Evolutionary conservation across 2,888 invertebrate genomes (phyloP).

Genomic region (Nezara viridula): DNA sequence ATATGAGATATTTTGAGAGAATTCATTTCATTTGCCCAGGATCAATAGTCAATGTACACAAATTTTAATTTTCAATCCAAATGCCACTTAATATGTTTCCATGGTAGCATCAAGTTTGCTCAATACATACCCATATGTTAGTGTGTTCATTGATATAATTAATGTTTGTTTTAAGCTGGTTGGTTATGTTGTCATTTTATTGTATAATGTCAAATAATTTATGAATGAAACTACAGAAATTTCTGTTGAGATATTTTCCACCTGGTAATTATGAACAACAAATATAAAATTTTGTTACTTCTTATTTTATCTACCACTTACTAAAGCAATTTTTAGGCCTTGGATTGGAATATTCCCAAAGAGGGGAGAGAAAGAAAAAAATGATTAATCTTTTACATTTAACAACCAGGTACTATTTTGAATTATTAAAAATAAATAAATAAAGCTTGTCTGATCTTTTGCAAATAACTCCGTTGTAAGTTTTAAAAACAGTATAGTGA

Average conservation of each 20-base stretch:
- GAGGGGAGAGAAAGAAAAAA: slow-evolving; percentile 74
- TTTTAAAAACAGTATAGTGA: too few species aligned
- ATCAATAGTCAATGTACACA: too few species aligned
- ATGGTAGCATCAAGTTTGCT: not conserved
- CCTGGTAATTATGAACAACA: slow-evolving; percentile 72
- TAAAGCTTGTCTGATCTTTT: too few species aligned
- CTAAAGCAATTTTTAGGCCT: slow-evolving; percentile 71
- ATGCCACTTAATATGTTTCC: not conserved
- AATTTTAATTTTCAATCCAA: not conserved
- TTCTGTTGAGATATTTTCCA: slow-evolving; percentile 80
- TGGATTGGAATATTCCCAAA: slow-evolving; percentile 75
- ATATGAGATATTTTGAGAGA: too few species aligned
- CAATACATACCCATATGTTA: slow-evolving; percentile 17
- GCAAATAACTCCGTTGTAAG: too few species aligned
- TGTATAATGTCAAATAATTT: not conserved
- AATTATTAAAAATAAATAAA: not conserved
- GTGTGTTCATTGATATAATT: not conserved
- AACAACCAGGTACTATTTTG: slow-evolving; percentile 71
- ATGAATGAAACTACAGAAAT: slow-evolving; percentile 77
- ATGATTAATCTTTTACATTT: slow-evolving; percentile 78
- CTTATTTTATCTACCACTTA: slow-evolving; percentile 49
- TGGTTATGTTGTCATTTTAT: not conserved
- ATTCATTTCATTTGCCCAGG: too few species aligned
- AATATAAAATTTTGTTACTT: not conserved
- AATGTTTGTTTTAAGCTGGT: not conserved